phyloP scores from a whole-genome alignment of 2,888 invertebrate species.

The Drosophila lacicola region DNA sequence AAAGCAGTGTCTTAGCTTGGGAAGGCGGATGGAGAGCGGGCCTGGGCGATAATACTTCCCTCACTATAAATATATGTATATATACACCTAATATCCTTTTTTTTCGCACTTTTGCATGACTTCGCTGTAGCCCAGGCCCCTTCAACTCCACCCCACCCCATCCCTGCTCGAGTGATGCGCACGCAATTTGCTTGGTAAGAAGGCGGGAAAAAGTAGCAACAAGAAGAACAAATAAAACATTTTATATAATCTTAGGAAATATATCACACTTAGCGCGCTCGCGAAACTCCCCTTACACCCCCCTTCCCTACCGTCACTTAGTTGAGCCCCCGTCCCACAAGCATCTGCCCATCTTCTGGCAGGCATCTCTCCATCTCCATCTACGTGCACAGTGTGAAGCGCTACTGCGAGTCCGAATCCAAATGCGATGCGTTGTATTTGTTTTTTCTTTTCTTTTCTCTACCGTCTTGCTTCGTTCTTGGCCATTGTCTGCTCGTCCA shows the following conservation, averaged over 20 bases:
- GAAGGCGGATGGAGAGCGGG: no score
- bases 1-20: no score
- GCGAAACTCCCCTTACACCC: constrained; percentile 29
- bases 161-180: constrained; percentile 44
- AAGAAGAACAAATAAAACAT: constrained; percentile 82
- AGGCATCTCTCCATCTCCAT: constrained; percentile 51
- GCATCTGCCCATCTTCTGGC: constrained; percentile 15
- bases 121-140: constrained; percentile 7
- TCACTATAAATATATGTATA: constrained; percentile 9
- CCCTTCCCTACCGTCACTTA: constrained; percentile 1
- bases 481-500: constrained; percentile 63
- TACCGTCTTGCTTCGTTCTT: constrained; percentile 31
- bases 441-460: constrained; percentile 20
- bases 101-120: constrained; percentile 58
- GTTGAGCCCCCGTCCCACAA: not conserved
- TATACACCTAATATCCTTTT: constrained; percentile 66
- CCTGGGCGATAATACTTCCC: no score
- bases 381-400: constrained; percentile 31
- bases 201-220: constrained; percentile 51
- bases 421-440: constrained; percentile 52
- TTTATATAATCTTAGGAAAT: constrained; percentile 85
- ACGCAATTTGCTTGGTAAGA: constrained; percentile 78
- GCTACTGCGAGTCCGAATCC: constrained; percentile 52
- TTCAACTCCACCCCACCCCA: no score
- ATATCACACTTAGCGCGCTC: constrained; percentile 85